Evolutionary conservation across 2,888 invertebrate genomes (phyloP), one percentile per base, ranked within the genome.

Genomic region (Eupsilia transversa): DNA sequence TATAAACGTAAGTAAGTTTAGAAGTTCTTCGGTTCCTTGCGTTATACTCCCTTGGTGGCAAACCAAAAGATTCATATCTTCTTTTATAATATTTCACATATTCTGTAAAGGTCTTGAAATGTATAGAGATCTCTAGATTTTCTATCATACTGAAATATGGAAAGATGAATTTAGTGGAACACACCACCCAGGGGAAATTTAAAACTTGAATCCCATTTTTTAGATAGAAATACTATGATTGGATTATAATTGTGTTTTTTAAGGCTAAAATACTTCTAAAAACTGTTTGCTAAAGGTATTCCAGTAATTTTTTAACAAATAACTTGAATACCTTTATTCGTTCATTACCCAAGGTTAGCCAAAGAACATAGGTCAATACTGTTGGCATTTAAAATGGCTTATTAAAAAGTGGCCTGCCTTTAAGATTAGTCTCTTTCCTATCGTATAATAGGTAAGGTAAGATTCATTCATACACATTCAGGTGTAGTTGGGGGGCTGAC

Each of bases 101-200:
- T 59, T 67, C 33, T 54, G 49, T 9, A 23, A 3, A 72, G n/a
- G 14, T 72, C 41, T 68, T 41, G 59, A 54, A 75, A 74, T 41
- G n/a, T 68, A n/a, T n/a, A 69, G 41, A 72, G 43, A 67, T 68
- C 35, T 68, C 63, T 74, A 56, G 33, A 41, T 74, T 57, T 72
- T 75, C 77, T 73, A 77, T 41, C 54, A 66, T 80, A 69, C 59
- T 75, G 74, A 80, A 77, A 83, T 77, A 75, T 70, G 66, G 23
- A 49, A 30, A 70, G 46, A 64, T 57, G 59, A 56, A 67, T 83
- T 81, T 78, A 54, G 78, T 67, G 43, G 52, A 80, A 59, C 59
- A 69, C 27, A 35, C 30, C 5, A 59, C 83, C 74, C 78, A 2
- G n/a, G 78, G 82, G 82, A 83, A 81, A 83, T 83, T 77, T 77